A percentile compares a stretch with the other conserved stretches of the same genome.
Conservation (phyloP, 1,140 invertebrate genomes). For the Pectinophora gossypiella region DNA sequence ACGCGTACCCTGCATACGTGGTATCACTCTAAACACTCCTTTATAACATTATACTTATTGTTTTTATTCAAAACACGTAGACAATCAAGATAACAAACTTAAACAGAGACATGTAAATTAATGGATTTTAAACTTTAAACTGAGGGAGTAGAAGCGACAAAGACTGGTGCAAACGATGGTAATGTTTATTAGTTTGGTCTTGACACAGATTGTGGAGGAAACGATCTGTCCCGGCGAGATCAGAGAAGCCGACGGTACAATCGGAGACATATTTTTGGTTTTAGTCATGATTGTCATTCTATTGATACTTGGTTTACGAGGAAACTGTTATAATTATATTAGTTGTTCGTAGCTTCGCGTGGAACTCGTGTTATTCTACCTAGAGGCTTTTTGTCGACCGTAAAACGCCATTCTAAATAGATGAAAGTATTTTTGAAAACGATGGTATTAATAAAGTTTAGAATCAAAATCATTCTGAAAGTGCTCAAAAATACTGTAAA, state of each 20-base stretch:
- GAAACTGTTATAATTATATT: too few relatives aligned
- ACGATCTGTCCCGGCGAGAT: conserved; percentile 31
- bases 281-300: too few relatives aligned
- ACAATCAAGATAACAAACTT: neutral
- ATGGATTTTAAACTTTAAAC: conserved; percentile 11
- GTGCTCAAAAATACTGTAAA: too few relatives aligned
- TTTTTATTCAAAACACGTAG: conserved; percentile 13
- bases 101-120: neutral
- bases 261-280: neutral
- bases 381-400: too few relatives aligned
- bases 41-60: conserved; percentile 16
- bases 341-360: too few relatives aligned
- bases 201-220: conserved; percentile 39
- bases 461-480: too few relatives aligned
- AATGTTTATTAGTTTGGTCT: conserved; percentile 21
- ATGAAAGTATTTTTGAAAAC: too few relatives aligned
- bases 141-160: neutral
- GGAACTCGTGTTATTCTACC: too few relatives aligned
- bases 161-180: neutral
- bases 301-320: too few relatives aligned
- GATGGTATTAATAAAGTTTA: too few relatives aligned
- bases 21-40: conserved; percentile 24
- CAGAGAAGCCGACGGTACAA: conserved; percentile 6
- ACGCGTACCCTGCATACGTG: conserved; percentile 49
- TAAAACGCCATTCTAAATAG: too few relatives aligned